phyloP scores from a whole-genome alignment of 2,888 invertebrate genomes.

The Rotaria macrura region DNA sequence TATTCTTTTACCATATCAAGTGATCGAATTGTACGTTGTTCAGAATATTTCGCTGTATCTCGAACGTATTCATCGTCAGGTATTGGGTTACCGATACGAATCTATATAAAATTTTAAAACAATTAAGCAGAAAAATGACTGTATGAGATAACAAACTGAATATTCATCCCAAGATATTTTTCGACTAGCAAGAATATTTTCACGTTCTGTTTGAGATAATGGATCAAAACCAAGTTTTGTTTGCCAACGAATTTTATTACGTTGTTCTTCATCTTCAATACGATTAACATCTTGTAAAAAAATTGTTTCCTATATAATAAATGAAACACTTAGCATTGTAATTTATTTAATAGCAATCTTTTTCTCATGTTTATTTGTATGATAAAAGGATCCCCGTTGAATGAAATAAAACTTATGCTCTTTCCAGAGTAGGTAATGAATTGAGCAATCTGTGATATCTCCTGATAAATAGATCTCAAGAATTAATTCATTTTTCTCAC shows the following conservation, averaged over 20 bases:
- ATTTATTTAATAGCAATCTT: too few relatives aligned
- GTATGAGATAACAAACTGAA: conserved; percentile 36
- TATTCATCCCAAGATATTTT: conserved; percentile 39
- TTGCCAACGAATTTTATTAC: conserved; percentile 50
- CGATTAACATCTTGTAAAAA: conserved; percentile 47
- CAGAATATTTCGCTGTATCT: conserved; percentile 39
- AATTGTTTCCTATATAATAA: conserved; percentile 40
- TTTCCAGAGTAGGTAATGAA: too few relatives aligned
- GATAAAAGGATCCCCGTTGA: too few relatives aligned
- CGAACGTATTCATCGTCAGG: conserved; percentile 27
- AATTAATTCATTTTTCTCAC: conserved; percentile 35
- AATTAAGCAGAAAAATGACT: neutral
- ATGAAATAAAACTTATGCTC: too few relatives aligned
- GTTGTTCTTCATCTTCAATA: conserved; percentile 47
- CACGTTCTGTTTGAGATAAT: conserved; percentile 39
- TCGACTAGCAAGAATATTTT: conserved; percentile 40
- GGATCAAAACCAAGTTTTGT: conserved; percentile 45
- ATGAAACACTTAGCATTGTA: too few relatives aligned
- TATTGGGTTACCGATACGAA: conserved; percentile 30
- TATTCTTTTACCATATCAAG: neutral
- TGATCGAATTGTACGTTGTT: conserved; percentile 27
- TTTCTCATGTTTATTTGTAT: too few relatives aligned
- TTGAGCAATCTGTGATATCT: too few relatives aligned
- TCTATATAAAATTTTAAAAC: neutral
- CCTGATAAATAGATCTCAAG: too few relatives aligned